A percentile compares a stretch with the other conserved stretches of the same genome.
These are phyloP conservation scores for Lophius piscatorius DNA, from an alignment of 2,113 vertebrate species.

Conservation along the genomic window DNA sequence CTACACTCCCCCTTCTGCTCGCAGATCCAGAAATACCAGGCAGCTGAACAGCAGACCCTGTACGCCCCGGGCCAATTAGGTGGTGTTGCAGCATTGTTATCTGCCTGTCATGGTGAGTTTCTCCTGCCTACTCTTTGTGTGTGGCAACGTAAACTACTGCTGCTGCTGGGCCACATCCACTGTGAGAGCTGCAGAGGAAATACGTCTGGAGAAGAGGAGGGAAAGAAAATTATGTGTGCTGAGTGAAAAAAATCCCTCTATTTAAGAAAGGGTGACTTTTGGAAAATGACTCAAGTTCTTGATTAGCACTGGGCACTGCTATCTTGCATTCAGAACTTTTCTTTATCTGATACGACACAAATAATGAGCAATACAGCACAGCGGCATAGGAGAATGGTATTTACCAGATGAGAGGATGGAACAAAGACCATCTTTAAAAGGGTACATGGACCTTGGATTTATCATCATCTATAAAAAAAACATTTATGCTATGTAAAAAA, in stretches of 20 bases:
- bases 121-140: constrained; percentile 67
- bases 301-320: constrained; percentile 16
- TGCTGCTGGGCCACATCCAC: constrained; percentile 48
- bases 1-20: constrained; percentile 37
- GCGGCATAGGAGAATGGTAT: too few species aligned
- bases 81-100: constrained; percentile 77
- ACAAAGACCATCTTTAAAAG: background rate
- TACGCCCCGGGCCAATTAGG: constrained; percentile 76
- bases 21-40: constrained; percentile 69
- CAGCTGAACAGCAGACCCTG: constrained; percentile 62
- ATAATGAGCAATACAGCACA: constrained; percentile 8
- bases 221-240: constrained; percentile 10
- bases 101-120: constrained; percentile 74
- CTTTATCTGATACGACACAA: background rate
- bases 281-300: constrained; percentile 44
- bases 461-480: background rate
- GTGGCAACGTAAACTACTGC: constrained; percentile 63
- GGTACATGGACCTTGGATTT: too few species aligned
- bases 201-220: constrained; percentile 32
- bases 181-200: constrained; percentile 31
- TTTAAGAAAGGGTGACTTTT: constrained; percentile 32
- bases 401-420: too few species aligned
- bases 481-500: too few species aligned
- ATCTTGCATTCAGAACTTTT: constrained; percentile 9
- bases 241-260: constrained; percentile 5